Conservation (phyloP, 2,888 invertebrate genomes). For the Koerneria pararmatus region DNA sequence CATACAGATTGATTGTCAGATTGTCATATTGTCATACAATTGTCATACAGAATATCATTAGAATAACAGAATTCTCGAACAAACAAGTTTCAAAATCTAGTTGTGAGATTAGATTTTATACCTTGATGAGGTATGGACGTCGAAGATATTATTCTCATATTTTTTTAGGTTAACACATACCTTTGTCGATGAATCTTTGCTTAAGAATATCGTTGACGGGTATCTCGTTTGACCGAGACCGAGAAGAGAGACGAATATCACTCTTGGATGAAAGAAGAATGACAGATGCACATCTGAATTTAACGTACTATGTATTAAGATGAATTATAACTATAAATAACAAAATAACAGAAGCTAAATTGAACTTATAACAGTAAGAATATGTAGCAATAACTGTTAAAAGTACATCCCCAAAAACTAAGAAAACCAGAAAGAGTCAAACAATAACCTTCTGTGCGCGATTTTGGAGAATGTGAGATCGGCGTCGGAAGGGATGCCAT, state of each 20-base stretch:
- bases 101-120: too few species aligned
- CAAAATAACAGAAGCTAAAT: conserved; percentile 16
- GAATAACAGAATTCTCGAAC: too few species aligned
- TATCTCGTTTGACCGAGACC: conserved; percentile 42
- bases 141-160: background rate
- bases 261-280: conserved; percentile 15
- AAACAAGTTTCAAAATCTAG: too few species aligned
- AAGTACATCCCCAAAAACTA: too few species aligned
- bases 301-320: too few species aligned
- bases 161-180: too few species aligned
- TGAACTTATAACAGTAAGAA: background rate
- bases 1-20: too few species aligned
- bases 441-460: conserved; percentile 13
- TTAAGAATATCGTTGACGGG: conserved; percentile 46
- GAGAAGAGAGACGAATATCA: conserved; percentile 25
- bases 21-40: too few species aligned
- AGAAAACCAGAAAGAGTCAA: background rate
- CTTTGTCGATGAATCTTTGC: conserved; percentile 41
- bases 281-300: conserved; percentile 16
- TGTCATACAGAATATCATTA: too few species aligned
- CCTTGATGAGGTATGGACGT: background rate
- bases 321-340: too few species aligned
- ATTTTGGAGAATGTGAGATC: conserved; percentile 45
- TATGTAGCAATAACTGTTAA: background rate
- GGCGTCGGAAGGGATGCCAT: conserved; percentile 37